phyloP scores from a whole-genome alignment of 2,113 vertebrate species.

The Coptodon bakossiorum region DNA sequence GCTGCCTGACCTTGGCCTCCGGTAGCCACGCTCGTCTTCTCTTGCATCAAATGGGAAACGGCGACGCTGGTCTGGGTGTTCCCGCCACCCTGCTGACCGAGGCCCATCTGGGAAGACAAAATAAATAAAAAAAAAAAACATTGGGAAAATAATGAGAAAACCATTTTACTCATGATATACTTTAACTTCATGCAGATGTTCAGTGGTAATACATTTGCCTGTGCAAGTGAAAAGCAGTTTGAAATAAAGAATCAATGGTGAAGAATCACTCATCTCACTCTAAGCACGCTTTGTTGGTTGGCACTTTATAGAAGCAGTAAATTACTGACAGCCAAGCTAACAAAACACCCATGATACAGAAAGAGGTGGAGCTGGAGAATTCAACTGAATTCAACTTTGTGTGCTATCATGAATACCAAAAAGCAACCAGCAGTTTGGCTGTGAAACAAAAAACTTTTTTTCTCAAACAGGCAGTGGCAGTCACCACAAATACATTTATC shows the following conservation, averaged over 20 bases:
- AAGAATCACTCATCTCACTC: neutral
- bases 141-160: neutral
- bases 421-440: neutral
- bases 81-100: constrained; percentile 90
- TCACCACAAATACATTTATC: constrained; percentile 7
- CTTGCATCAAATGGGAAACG: constrained; percentile 92
- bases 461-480: neutral
- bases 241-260: neutral
- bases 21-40: constrained; percentile 89
- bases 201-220: neutral
- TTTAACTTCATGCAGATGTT: neutral
- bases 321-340: neutral
- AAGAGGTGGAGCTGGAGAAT: neutral
- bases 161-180: neutral
- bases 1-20: constrained; percentile 86
- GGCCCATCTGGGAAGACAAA: constrained; percentile 70
- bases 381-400: neutral
- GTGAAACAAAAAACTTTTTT: neutral
- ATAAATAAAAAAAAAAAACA: neutral
- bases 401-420: neutral
- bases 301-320: neutral
- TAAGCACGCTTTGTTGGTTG: neutral
- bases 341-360: neutral
- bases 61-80: constrained; percentile 86
- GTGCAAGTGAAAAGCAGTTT: neutral